Evolutionary conservation across 2,113 vertebrate genomes (phyloP).

Genomic region (Abramis brama): DNA sequence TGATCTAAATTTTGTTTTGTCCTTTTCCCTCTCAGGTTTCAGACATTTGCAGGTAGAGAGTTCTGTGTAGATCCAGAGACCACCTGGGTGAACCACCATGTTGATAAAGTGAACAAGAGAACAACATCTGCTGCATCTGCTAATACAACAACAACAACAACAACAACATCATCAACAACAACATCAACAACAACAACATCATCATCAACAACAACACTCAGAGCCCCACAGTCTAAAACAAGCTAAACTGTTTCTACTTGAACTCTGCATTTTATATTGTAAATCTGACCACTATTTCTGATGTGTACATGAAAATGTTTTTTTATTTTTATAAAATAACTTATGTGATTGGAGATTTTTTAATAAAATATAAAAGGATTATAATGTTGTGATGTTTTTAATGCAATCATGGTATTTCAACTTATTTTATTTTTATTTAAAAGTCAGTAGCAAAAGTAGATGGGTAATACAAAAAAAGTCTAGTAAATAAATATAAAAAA

Average conservation of each 20-base stretch:
- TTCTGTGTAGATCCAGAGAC: constrained; percentile 6
- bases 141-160: neutral
- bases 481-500: neutral
- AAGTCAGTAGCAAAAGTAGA: neutral
- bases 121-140: neutral
- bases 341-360: neutral
- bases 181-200: no score
- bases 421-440: neutral
- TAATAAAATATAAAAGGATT: neutral
- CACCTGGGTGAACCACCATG: neutral
- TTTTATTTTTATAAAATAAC: neutral
- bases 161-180: neutral
- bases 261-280: neutral
- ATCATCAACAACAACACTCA: no score
- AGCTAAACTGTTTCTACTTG: neutral
- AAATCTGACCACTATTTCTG: neutral
- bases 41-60: neutral
- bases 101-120: neutral
- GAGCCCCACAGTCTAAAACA: neutral
- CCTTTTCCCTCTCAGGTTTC: neutral
- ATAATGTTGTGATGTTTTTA: neutral
- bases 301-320: neutral
- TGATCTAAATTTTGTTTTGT: neutral
- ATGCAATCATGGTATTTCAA: neutral
- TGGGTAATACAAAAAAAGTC: neutral